A percentile compares a stretch with the other conserved stretches of the same genome.
phyloP scores from a whole-genome alignment of 2,113 vertebrate species.

The Xenopus borealis region DNA sequence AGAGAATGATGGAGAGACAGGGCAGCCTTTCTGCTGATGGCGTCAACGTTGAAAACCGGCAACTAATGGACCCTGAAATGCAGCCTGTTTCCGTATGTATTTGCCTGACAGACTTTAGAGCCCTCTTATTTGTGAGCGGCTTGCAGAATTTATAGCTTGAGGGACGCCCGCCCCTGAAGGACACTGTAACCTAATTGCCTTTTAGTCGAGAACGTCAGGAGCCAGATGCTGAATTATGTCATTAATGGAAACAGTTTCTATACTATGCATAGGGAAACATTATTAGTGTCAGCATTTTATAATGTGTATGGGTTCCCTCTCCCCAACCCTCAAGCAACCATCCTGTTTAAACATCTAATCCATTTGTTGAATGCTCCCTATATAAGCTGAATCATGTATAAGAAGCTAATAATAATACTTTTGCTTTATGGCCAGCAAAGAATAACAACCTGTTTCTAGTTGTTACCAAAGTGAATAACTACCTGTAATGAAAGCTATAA shows the following conservation, averaged over 20 bases:
- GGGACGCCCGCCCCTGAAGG: conserved; percentile 19
- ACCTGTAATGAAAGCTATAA: no score
- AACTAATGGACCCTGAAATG: conserved; percentile 35
- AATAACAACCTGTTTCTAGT: no score
- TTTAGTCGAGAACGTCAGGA: conserved; percentile 26
- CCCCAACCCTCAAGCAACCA: neutral
- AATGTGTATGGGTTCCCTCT: neutral
- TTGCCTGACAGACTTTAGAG: conserved; percentile 25
- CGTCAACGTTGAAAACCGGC: conserved; percentile 11
- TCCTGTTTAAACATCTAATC: conserved; percentile 18
- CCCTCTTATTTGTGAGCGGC: conserved; percentile 20
- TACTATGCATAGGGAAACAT: conserved; percentile 12
- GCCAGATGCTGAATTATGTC: conserved; percentile 44
- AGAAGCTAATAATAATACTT: neutral
- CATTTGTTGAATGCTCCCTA: neutral
- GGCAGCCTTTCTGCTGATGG: neutral
- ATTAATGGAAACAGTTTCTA: conserved; percentile 32
- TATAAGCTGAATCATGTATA: neutral
- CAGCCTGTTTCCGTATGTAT: conserved; percentile 10
- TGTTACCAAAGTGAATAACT: no score
- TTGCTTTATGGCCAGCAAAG: neutral
- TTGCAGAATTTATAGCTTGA: conserved; percentile 30
- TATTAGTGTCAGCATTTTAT: conserved; percentile 30
- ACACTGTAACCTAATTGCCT: conserved; percentile 43
- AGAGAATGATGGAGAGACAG: neutral